Conservation (phyloP, 64 coral and sea anemone species). For the Actinia equina region DNA sequence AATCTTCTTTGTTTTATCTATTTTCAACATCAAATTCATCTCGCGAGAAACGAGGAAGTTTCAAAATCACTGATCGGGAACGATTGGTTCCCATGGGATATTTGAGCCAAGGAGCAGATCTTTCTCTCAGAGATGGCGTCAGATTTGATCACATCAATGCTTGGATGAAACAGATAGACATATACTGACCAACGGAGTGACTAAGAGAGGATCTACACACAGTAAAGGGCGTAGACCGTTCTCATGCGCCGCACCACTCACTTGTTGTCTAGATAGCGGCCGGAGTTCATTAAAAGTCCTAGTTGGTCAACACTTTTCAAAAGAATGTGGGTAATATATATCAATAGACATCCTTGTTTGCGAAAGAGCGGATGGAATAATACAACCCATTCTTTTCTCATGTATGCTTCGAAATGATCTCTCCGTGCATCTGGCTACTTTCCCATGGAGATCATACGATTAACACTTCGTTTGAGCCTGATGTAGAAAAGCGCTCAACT, state of each 20-base stretch:
- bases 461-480: neutral
- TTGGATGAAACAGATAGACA: neutral
- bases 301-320: constrained; percentile 10
- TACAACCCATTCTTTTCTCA: neutral
- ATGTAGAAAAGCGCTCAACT: neutral
- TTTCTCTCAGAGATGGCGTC: neutral
- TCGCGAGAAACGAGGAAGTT: neutral
- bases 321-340: constrained; percentile 37
- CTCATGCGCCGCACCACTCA: neutral
- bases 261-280: neutral
- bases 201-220: neutral
- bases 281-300: constrained; percentile 16
- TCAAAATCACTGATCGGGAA: neutral
- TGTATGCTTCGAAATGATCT: constrained; percentile 9
- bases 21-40: neutral
- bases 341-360: constrained; percentile 21
- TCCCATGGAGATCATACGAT: constrained; percentile 23
- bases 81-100: constrained; percentile 8
- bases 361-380: constrained; percentile 19
- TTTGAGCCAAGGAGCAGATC: neutral
- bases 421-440: constrained; percentile 15
- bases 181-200: neutral
- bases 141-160: neutral
- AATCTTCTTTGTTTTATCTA: neutral
- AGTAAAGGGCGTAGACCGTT: neutral